Base-by-base conservation (phyloP, 2,888 invertebrate species). In the Andricus quercusramuli region DNA sequence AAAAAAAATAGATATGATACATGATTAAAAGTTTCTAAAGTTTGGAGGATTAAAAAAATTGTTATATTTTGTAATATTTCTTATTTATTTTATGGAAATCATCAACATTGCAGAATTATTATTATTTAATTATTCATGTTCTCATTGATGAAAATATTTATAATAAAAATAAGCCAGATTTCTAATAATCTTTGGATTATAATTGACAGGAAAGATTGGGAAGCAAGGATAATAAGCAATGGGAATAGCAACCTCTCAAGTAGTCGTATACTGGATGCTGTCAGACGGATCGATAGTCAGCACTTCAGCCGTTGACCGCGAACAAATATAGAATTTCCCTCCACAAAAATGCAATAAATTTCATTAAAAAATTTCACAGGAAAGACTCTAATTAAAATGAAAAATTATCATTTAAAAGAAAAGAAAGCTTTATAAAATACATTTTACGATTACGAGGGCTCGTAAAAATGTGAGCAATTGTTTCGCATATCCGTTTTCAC, bases 231-330 rank as follows among this genome's bases (percentile, higher is more conserved):
- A n/a, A 47, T 47, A 47, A 47, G 70, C 44, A 56, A 37, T 32
- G 51, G 20, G 37, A 59, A 74, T 37, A 37, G 11, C 20, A 59
- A n/a, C 56, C 56, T 74, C n/a, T 56, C n/a, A 56, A 74, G 74
- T 74, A 74, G 74, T 74, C 20, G n/a, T n/a, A 15, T 37, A 51
- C 74, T 37, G 20, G 22, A 32, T 74, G 32, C 37, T 51, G 56
- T 59, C 56, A 74, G 74, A 59, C 74, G n/a, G 74, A 56, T 74
- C 74, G 32, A 56, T 74, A 37, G n/a, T 74, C 25, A 47, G 20
- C 51, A 70, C 70, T 51, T 70, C 20, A 13, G 56, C 9, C 8
- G 11, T 32, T 56, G 56, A 37, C 29, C 47, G 20, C 70, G 8
- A 74, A 64, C 64, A 17, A 64, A 29, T 64, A 29, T 64, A 64